phyloP scores from a whole-genome alignment of 2,113 vertebrate genomes.

The Chelonoidis abingdonii region DNA sequence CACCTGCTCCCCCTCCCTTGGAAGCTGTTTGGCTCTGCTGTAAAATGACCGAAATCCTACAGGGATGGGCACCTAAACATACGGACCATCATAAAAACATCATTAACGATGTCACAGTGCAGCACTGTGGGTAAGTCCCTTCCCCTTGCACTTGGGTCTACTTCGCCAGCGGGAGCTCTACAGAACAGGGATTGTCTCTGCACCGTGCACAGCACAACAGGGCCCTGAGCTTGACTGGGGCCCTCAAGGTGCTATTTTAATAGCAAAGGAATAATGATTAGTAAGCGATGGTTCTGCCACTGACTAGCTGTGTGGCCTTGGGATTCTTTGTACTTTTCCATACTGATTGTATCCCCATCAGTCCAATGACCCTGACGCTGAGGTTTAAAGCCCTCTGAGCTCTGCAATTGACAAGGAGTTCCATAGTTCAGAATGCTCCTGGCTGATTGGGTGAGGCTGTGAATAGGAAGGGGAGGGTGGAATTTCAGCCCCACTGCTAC shows the following conservation, averaged over 20 bases:
- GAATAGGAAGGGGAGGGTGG: fast-evolving
- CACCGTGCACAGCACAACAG: neutral
- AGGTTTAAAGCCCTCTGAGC: neutral
- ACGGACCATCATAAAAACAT: neutral
- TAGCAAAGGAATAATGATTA: neutral
- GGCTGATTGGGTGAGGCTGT: neutral
- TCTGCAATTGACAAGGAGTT: neutral
- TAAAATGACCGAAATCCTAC: too few species aligned
- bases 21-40: neutral
- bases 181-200: neutral
- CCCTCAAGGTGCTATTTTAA: neutral
- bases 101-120: fast-evolving
- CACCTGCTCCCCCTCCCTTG: too few species aligned
- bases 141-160: fast-evolving
- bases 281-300: neutral
- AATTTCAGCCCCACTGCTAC: fast-evolving
- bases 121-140: neutral
- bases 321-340: neutral
- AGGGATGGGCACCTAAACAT: neutral
- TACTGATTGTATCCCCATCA: too few species aligned
- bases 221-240: neutral
- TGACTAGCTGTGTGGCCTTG: neutral
- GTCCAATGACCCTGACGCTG: too few species aligned
- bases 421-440: neutral
- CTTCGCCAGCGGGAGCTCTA: fast-evolving